Conservation (phyloP, 2,888 invertebrate species). For the Yponomeuta cagnagella region DNA sequence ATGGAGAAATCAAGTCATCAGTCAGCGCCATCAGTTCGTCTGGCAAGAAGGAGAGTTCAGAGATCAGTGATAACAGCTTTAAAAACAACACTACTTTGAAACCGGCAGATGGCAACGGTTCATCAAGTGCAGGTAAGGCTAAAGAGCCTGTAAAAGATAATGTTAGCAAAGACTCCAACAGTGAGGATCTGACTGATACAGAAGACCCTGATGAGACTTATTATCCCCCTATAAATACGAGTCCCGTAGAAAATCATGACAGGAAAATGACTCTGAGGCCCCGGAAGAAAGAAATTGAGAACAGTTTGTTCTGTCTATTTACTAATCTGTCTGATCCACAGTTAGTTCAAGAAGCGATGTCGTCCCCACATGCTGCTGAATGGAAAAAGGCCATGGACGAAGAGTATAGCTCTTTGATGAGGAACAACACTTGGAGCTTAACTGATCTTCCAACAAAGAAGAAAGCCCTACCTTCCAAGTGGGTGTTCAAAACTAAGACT, state of each 20-base stretch:
- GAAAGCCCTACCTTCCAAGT: constrained; percentile 19
- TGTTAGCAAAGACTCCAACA: too few relatives aligned
- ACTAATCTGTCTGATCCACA: constrained; percentile 18
- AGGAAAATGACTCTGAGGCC: constrained; percentile 1
- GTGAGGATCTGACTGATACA: not conserved
- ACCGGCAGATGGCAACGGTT: too few relatives aligned
- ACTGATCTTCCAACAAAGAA: constrained; percentile 16
- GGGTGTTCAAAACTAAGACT: constrained; percentile 23
- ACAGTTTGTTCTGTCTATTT: not conserved
- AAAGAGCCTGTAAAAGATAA: too few relatives aligned
- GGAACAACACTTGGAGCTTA: constrained; percentile 22
- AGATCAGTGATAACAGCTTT: too few relatives aligned
- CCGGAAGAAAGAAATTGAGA: not conserved
- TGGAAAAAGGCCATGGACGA: constrained; percentile 24
- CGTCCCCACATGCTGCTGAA: constrained; percentile 18
- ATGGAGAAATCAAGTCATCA: too few relatives aligned
- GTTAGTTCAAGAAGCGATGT: constrained; percentile 22
- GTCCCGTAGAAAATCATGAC: not conserved
- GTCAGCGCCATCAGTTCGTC: too few relatives aligned
- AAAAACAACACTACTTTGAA: too few relatives aligned
- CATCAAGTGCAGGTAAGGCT: too few relatives aligned
- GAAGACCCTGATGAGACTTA: not conserved
- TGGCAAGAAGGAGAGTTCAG: too few relatives aligned
- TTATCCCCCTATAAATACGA: not conserved
- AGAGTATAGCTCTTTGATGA: constrained; percentile 20